Conservation (phyloP, 1,140 invertebrate genomes). For the Drosophila erecta region DNA sequence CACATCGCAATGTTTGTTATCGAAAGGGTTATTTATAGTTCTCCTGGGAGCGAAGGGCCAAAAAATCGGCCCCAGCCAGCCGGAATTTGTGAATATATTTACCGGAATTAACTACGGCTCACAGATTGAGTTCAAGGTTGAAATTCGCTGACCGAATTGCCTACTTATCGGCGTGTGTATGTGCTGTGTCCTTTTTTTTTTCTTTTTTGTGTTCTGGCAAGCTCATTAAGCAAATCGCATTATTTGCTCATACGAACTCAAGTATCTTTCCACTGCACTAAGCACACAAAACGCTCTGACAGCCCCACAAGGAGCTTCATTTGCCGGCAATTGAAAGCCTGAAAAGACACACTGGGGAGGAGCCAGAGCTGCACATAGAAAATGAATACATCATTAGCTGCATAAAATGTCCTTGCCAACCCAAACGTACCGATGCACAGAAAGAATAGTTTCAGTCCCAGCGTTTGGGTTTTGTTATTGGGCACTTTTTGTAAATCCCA, state of each 20-base stretch:
- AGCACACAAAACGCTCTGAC: conserved; percentile 48
- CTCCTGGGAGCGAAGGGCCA: conserved; percentile 53
- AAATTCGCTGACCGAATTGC: conserved; percentile 51
- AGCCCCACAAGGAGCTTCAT: conserved; percentile 68
- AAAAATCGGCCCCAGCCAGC: conserved; percentile 10
- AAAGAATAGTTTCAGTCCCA: not conserved
- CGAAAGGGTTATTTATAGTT: conserved; percentile 82
- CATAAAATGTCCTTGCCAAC: conserved; percentile 65
- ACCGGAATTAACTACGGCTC: conserved; percentile 60
- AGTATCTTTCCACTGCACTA: conserved; percentile 70
- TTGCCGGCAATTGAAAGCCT: conserved; percentile 68
- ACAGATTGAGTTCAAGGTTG: conserved; percentile 65
- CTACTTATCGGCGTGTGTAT: conserved; percentile 36
- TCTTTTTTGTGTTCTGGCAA: conserved; percentile 17
- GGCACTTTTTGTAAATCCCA: too few relatives aligned
- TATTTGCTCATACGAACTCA: conserved; percentile 69
- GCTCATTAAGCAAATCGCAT: conserved; percentile 79
- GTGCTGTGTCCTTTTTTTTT: conserved; percentile 5
- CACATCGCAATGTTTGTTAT: conserved; percentile 83
- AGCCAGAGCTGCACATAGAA: conserved; percentile 38
- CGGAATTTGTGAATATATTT: conserved; percentile 63
- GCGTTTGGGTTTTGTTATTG: too few relatives aligned
- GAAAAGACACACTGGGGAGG: conserved; percentile 27
- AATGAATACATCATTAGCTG: conserved; percentile 81
- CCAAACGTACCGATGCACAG: conserved; percentile 19